Evolutionary conservation across 2,113 vertebrate species (phyloP).

Genomic region (Cynoglossus semilaevis): DNA sequence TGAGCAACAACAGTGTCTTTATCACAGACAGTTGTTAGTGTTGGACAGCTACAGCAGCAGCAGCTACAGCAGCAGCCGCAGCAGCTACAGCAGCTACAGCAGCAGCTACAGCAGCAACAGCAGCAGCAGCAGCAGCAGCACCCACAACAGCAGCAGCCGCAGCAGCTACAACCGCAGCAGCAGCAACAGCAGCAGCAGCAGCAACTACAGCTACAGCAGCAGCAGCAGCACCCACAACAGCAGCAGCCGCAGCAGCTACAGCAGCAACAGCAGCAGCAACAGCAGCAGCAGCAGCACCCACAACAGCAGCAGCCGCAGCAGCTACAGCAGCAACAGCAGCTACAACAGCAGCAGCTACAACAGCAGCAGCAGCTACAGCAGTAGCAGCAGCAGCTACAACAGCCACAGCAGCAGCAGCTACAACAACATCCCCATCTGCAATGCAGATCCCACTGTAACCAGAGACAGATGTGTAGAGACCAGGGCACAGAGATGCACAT

Average conservation of each 20-base stretch:
- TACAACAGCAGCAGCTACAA: conserved; percentile 31
- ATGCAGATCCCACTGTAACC: conserved; percentile 65
- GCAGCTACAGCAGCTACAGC: conserved; percentile 12
- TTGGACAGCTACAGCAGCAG: conserved; percentile 23
- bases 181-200: conserved; percentile 25
- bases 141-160: conserved; percentile 9
- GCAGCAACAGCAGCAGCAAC: conserved; percentile 35
- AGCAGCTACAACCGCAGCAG: conserved; percentile 30
- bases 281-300: too few relatives aligned
- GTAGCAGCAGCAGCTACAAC: conserved; percentile 34
- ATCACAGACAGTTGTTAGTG: too few relatives aligned
- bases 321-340: conserved; percentile 8
- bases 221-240: conserved; percentile 34
- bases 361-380: not conserved
- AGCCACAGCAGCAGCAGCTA: conserved; percentile 28
- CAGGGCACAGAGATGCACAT: conserved; percentile 8
- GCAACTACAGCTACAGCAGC: conserved; percentile 1
- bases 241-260: not conserved
- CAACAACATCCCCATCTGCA: conserved; percentile 57
- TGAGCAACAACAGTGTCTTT: too few relatives aligned
- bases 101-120: conserved; percentile 31
- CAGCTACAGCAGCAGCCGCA: conserved; percentile 34
- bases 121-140: too few relatives aligned
- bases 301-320: conserved; percentile 21
- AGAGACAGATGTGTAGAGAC: conserved; percentile 31